Conservation (phyloP, 2,113 vertebrate species). For the Oncorhynchus masou region DNA sequence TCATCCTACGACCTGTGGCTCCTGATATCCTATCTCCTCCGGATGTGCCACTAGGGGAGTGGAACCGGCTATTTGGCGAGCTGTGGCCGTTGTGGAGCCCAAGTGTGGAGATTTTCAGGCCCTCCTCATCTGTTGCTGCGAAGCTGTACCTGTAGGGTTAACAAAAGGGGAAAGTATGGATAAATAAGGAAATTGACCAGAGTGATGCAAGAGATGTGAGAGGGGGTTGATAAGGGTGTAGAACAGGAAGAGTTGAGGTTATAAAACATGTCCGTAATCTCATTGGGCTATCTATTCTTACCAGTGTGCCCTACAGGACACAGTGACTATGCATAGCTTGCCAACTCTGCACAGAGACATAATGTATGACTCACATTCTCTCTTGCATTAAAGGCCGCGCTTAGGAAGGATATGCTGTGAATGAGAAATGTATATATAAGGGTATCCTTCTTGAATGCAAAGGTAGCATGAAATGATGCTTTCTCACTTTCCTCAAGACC, state of each 20-base stretch:
- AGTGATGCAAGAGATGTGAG: not conserved
- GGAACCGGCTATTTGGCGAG: constrained; percentile 31
- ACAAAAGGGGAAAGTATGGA: not conserved
- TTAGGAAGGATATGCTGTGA: not conserved
- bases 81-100: constrained; percentile 70
- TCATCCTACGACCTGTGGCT: constrained; percentile 48
- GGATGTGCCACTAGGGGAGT: constrained; percentile 29
- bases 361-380: constrained; percentile 33
- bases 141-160: constrained; percentile 78
- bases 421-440: not conserved
- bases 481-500: not conserved
- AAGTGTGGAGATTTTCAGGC: constrained; percentile 75
- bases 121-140: constrained; percentile 84
- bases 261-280: constrained; percentile 34
- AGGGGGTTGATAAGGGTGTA: not conserved
- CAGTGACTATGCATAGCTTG: constrained; percentile 24
- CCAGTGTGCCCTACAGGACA: constrained; percentile 37
- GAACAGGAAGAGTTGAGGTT: constrained; percentile 3
- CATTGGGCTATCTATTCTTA: constrained; percentile 29
- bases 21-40: constrained; percentile 64
- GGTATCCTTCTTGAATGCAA: not conserved
- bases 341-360: constrained; percentile 20
- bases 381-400: not conserved
- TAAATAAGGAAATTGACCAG: not conserved
- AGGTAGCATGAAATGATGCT: not conserved